A percentile compares a stretch with the other conserved stretches of the same genome.
phyloP scores from a whole-genome alignment of 53 echinoderm and acorn worm genomes.

The Mesocentrotus franciscanus region DNA sequence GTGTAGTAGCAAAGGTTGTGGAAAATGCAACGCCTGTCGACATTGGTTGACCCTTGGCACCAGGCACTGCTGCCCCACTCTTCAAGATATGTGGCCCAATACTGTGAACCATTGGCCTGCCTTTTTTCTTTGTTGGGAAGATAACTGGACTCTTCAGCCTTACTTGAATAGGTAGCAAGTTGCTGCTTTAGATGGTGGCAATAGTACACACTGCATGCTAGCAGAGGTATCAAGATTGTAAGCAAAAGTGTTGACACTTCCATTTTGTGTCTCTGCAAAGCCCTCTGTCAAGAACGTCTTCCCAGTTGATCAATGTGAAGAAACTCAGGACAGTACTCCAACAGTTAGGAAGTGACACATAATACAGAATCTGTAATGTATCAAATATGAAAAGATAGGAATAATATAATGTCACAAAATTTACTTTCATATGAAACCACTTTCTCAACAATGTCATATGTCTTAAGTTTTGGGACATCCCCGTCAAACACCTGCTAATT shows the following conservation, averaged over 20 bases:
- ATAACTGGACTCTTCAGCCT: neutral
- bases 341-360: too few relatives aligned
- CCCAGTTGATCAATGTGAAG: neutral
- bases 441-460: neutral
- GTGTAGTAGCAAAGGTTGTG: conserved; percentile 88
- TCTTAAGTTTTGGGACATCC: too few relatives aligned
- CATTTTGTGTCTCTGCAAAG: neutral
- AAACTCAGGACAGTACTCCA: too few relatives aligned
- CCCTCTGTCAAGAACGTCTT: neutral
- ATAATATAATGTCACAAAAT: neutral
- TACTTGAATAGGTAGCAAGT: neutral
- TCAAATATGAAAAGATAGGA: neutral
- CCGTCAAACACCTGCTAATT: too few relatives aligned
- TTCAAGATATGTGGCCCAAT: neutral
- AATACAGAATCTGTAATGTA: neutral
- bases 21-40: conserved; percentile 86
- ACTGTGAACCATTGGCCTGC: neutral
- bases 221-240: conserved; percentile 33
- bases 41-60: conserved; percentile 82
- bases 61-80: conserved; percentile 78
- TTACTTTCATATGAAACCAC: neutral
- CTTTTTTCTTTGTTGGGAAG: neutral
- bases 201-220: conserved; percentile 51
- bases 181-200: conserved; percentile 26
- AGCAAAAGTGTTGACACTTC: conserved; percentile 24